Base-by-base conservation (phyloP, 2,113 vertebrate species). In the Nibea coibor region DNA sequence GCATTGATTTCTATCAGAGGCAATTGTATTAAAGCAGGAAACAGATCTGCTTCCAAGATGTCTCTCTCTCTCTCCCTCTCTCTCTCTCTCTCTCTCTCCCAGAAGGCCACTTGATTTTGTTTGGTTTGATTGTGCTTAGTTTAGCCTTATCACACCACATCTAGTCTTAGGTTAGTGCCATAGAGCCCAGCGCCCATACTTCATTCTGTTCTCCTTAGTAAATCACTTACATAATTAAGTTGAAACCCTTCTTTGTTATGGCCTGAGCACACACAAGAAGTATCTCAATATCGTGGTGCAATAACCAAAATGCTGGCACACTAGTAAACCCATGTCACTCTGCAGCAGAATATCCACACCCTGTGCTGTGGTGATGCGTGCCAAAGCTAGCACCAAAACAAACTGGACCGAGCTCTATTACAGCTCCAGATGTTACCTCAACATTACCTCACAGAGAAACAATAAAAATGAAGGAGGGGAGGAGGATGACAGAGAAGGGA, bases 381-480 rank as follows among this genome's bases (percentile, higher is more conserved):
- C 84, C 84, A 82, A 71, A 85, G 51, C 56, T 42, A 8, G 19
- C 78, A 76, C 72, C 83, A 84, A 86, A 78, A 81, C 77, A 87
- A 69, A 75, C 68, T 31, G 51, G 26, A 63, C 54, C 1, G 1
- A 61, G 56, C 66, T n/a, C 56, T 10, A 62, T 45, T 57, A 14
- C 20, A 64, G 75, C 71, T 88, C 85, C 91, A 92, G 87, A 92
- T 89, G 86, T 73, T 80, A 48, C 67, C 14, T 69, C 66, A 62
- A 31, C 79, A 83, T 90, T 82, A 92, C 78, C 72, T 90, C 83
- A 90, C 67, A 47, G 45, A 57, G 53, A 65, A 72, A 65, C 64
- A 71, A 39, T 70, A 82, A 79, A 82, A 57, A 47, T 59, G 7
- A 58, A 66, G 69, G 59, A 65, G 64, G 56, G 58, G 51, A 54